Base-by-base conservation (phyloP, 1,140 invertebrate genomes). In the Lepidostoma basale region DNA sequence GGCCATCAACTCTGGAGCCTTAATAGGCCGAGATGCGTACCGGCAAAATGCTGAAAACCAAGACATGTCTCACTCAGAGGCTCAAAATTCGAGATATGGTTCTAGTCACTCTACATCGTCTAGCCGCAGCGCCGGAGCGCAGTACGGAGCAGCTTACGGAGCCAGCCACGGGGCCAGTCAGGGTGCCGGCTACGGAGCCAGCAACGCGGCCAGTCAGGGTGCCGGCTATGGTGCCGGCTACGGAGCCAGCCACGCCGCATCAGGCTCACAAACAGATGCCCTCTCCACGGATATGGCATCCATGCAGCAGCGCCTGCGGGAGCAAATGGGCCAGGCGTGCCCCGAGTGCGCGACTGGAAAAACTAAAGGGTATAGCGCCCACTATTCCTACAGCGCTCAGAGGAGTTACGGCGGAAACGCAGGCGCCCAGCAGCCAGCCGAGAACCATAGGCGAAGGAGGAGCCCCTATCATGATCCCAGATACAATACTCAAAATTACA, bases 21-120 rank as follows among this genome's bases (percentile, higher is more conserved):
- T 56, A 30, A 23, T 74, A 75, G 68, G 62, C 71, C 62, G 30
- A 22, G 22, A 60, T 56, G 18, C 12, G 14, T 52, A 49, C 22
- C 36, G 63, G 45, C 75, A 76, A 6, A 76, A 78, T 73, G 75
- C 70, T 74, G 62, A 79, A 28, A 67, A 69, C 6, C 74, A 74
- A 49, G 73, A 74, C 74, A 30, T 73, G 74, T 62, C 74, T 73
- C 20, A 74, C 71, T 54, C 66, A 74, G 62, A 70, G 70, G 49
- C 69, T 69, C 44, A 76, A 70, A 44, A 68, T 73, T 33, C 49
- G 62, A 36, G 69, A 44, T 40, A 70, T 63, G 60, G 39, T 25
- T 6, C 33, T 8, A 30, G 25, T 40, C 47, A 52, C n/a, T n/a
- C 33, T 3, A 14, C 45, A 12, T 64, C 62, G 6, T 30, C 62